A percentile compares a stretch with the other conserved stretches of the same genome.
Evolutionary conservation across 1,140 invertebrate species (phyloP).

Genomic region (Lordiphosa clarofinis): DNA sequence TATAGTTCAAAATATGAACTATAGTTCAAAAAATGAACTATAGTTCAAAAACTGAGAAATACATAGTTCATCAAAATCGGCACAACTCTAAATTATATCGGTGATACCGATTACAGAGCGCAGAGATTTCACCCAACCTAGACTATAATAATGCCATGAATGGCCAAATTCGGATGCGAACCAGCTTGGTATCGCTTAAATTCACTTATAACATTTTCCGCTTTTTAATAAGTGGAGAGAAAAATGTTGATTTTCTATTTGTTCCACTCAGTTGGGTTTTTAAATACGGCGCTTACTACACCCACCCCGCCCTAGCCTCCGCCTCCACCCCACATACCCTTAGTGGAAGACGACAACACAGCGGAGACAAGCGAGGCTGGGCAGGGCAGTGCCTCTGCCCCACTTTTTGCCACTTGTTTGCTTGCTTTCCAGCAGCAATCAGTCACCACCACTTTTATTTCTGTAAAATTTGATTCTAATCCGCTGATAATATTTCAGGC

Average conservation of each 20-base stretch:
- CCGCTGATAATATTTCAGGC: constrained; percentile 56
- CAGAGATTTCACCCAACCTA: too few species aligned
- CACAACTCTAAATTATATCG: too few species aligned
- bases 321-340: constrained; percentile 1
- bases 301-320: constrained; percentile 2
- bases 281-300: constrained; percentile 16
- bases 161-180: background rate
- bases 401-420: constrained; percentile 18
- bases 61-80: too few species aligned
- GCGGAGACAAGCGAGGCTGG: background rate
- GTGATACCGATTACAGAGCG: too few species aligned
- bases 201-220: constrained; percentile 16
- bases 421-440: constrained; percentile 8
- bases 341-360: constrained; percentile 1
- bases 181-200: constrained; percentile 7
- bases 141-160: too few species aligned
- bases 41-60: too few species aligned
- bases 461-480: constrained; percentile 60
- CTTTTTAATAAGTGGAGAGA: constrained; percentile 21
- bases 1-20: too few species aligned
- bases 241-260: constrained; percentile 44
- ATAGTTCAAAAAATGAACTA: too few species aligned
- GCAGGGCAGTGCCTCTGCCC: constrained; percentile 6
- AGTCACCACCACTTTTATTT: constrained; percentile 20
- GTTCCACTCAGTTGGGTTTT: constrained; percentile 35